Base-by-base conservation (phyloP, 2,797 vertebrate species). In the Rousettus madagascariensis region DNA sequence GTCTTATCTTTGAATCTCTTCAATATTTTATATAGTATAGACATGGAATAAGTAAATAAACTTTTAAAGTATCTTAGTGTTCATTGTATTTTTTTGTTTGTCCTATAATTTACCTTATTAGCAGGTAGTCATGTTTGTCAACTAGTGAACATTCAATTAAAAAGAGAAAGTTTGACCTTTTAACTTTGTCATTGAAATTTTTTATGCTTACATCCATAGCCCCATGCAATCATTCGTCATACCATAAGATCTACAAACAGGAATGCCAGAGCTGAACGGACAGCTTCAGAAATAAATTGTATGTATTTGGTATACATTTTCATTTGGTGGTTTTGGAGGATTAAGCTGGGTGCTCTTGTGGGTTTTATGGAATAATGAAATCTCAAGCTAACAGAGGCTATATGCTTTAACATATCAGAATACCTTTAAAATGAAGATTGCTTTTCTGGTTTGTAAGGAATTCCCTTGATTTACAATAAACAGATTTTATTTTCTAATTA, bases 191-290 rank as follows among this genome's bases (percentile, higher is more conserved):
- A 72, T 10, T 96, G 49, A 91, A 71, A 86, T 69, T 77, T 72
- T 36, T 59, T 89, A 49, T 49, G 8, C 82, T 69, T 97, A 0
- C 86, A 19, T 97, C 94, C 86, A 75, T 98, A 99, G 99, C 99
- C 99, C 30, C 98, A 99, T 84, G 98, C 99, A 9, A 98, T 98
- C 0, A 99, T 99, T 97, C 99, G 99, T 95, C 99, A 99, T 96
- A 99, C 99, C n/a, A 99, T 99, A 98, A 99, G 99, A 94, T 99
- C 99, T 79, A 99, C 98, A 55, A 99, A 99, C 98, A 99, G 99
- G 98, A 99, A 99, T 6, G 94, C 98, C 87, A 98, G 99, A 97
- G 99, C 99, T 5, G 99, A 99, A 97, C 99, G 99, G 96, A 99
- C 99, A 0, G 99, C 98, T 0, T 99, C 99, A 0, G 99, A 99